These are phyloP conservation scores for Chloroceryle amazona DNA, from an alignment of 2,797 vertebrate species.

Conservation along the genomic window DNA sequence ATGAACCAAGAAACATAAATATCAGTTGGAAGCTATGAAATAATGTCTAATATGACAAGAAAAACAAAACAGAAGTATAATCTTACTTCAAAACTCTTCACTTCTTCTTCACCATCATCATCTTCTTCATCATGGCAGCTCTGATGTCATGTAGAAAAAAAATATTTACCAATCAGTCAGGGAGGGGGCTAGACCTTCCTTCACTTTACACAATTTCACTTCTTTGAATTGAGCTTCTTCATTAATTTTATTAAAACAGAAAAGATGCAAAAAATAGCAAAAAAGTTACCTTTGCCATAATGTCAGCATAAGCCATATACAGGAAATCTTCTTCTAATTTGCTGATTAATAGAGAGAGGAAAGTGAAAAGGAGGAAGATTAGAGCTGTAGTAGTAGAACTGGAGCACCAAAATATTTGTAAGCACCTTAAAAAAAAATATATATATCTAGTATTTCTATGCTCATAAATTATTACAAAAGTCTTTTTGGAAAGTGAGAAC, in stretches of 20 bases:
- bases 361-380: neutral
- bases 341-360: conserved; percentile 77
- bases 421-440: neutral
- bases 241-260: neutral
- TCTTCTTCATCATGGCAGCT: conserved; percentile 97
- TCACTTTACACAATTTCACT: neutral
- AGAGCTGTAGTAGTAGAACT: neutral
- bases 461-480: neutral
- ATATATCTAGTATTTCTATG: neutral
- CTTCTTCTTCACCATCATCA: conserved; percentile 92
- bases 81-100: conserved; percentile 97
- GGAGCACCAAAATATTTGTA: neutral
- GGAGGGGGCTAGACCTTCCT: neutral
- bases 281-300: conserved; percentile 93
- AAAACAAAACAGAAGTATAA: conserved; percentile 34
- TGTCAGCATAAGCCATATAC: conserved; percentile 97
- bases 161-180: neutral
- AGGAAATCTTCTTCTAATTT: conserved; percentile 95
- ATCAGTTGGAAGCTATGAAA: conserved; percentile 75
- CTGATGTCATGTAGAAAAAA: conserved; percentile 74
- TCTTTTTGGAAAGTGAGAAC: neutral
- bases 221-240: neutral
- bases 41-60: conserved; percentile 51
- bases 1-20: conserved; percentile 78
- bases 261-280: neutral